Conservation (phyloP, 1,140 invertebrate species). For the Eciton burchellii region DNA sequence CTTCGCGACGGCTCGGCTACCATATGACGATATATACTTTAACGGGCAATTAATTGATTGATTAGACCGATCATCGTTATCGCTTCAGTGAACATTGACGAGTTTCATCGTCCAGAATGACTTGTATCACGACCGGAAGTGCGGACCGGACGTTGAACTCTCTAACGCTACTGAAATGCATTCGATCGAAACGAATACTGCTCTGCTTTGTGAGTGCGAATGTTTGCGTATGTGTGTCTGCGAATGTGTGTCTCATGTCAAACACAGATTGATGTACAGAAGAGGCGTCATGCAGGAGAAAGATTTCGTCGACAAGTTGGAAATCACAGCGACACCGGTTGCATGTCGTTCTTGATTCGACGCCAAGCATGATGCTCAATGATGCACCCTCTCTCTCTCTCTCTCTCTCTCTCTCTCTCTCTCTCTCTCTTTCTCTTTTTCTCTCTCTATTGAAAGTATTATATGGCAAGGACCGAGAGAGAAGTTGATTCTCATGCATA, state of each 20-base stretch:
- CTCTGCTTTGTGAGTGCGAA: slow-evolving; percentile 30
- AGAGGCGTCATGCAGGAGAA: slow-evolving; percentile 72
- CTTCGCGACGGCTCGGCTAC: slow-evolving; percentile 12
- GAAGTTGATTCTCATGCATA: slow-evolving; percentile 6
- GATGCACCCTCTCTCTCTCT: too few relatives aligned
- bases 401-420: too few relatives aligned
- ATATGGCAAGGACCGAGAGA: neutral
- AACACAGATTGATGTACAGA: slow-evolving; percentile 56
- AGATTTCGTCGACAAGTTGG: slow-evolving; percentile 52
- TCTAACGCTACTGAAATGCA: too few relatives aligned
- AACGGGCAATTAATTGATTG: neutral
- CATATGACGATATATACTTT: slow-evolving; percentile 11
- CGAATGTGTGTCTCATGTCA: slow-evolving; percentile 21
- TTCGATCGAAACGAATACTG: neutral
- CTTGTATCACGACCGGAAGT: too few relatives aligned
- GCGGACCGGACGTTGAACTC: neutral
- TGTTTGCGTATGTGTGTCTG: slow-evolving; percentile 43
- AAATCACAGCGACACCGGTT: slow-evolving; percentile 44
- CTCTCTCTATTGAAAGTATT: too few relatives aligned
- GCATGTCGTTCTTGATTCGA: slow-evolving; percentile 42
- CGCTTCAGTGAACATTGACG: neutral
- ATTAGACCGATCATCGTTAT: slow-evolving; percentile 11
- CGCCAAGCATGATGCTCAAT: neutral
- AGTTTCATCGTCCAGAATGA: neutral
- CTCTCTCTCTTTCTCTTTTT: too few relatives aligned